Percentiles rank a stretch among this genome's conserved stretches.
Conservation (phyloP, 2,888 invertebrate species). For the Nineta flava region DNA sequence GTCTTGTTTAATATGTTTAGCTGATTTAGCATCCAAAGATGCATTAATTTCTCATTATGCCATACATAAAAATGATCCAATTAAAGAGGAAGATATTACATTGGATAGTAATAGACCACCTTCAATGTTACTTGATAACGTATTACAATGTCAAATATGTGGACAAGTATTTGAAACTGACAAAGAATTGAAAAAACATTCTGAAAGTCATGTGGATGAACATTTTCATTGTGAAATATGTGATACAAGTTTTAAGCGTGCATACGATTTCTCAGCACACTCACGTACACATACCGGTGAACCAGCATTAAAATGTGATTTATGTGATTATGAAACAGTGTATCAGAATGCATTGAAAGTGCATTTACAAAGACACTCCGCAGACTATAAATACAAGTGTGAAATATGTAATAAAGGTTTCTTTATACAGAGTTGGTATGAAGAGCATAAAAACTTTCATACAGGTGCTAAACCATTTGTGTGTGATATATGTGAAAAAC, state of each 20-base stretch:
- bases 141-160: constrained; percentile 22
- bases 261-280: constrained; percentile 24
- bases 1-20: constrained; percentile 15
- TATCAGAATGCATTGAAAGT: constrained; percentile 22
- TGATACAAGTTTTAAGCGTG: constrained; percentile 23
- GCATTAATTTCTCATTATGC: constrained; percentile 15
- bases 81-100: constrained; percentile 5
- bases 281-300: constrained; percentile 21
- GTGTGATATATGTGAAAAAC: constrained; percentile 35
- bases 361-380: constrained; percentile 22
- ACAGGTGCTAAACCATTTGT: constrained; percentile 34
- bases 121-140: not conserved
- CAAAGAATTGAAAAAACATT: constrained; percentile 23
- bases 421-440: constrained; percentile 18
- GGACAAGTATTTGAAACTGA: constrained; percentile 22
- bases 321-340: constrained; percentile 23
- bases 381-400: constrained; percentile 32
- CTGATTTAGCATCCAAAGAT: constrained; percentile 11
- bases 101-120: not conserved
- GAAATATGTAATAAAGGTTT: constrained; percentile 37
- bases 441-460: constrained; percentile 28
- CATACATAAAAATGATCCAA: constrained; percentile 12
- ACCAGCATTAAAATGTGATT: constrained; percentile 23
- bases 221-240: constrained; percentile 25
- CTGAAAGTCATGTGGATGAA: constrained; percentile 24